phyloP scores from a whole-genome alignment of 64 coral and sea anemone species.

The Dendrophyllia cribrosa region DNA sequence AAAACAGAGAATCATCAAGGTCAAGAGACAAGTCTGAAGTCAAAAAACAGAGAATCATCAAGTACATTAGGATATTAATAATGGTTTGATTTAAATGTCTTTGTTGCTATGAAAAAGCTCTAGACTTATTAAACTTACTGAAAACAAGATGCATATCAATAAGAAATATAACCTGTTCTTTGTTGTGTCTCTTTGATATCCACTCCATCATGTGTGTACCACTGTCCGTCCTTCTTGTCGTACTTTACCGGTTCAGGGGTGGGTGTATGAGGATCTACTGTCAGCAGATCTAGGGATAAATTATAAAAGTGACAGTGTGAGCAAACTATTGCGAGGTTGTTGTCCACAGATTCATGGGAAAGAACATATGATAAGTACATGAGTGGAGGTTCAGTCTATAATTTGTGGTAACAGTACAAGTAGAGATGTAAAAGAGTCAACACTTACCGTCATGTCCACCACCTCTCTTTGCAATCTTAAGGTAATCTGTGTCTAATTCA shows the following conservation, averaged over 20 bases:
- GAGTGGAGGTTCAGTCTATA: too few relatives aligned
- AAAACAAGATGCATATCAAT: not conserved
- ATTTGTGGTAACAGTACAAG: too few relatives aligned
- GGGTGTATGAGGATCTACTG: conserved; percentile 52
- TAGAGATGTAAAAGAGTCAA: too few relatives aligned
- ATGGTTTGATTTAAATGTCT: too few relatives aligned
- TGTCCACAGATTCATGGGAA: not conserved
- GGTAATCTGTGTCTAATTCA: conserved; percentile 52
- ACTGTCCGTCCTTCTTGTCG: conserved; percentile 56
- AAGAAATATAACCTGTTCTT: conserved; percentile 18
- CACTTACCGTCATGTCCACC: conserved; percentile 64
- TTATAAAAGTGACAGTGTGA: not conserved
- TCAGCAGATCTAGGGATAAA: conserved; percentile 43
- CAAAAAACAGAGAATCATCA: not conserved
- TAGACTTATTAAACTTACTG: too few relatives aligned
- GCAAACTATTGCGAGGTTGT: not conserved
- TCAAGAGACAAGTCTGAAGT: conserved; percentile 9
- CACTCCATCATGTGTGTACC: conserved; percentile 72
- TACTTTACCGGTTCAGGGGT: conserved; percentile 24
- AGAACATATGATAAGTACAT: too few relatives aligned
- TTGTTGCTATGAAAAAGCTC: too few relatives aligned
- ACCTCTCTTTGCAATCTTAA: conserved; percentile 72
- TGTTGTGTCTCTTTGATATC: conserved; percentile 60
- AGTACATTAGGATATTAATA: not conserved
- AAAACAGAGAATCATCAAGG: not conserved